Base-by-base conservation (phyloP, 2,888 invertebrate genomes). In the Strigamia maritima region DNA sequence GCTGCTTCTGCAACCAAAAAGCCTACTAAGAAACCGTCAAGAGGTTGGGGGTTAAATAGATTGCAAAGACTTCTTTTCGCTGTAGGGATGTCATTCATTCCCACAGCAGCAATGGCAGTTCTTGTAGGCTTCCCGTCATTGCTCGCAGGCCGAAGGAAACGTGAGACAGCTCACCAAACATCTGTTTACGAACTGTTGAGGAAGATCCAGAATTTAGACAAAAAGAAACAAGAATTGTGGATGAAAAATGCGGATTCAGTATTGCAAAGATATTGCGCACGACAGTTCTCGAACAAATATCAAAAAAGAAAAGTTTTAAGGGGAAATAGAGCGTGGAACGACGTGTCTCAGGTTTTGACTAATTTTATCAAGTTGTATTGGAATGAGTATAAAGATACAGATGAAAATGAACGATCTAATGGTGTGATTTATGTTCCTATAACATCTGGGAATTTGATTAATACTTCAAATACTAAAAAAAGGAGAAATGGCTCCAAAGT, bases 51-150 rank as follows among this genome's bases (percentile, higher is more conserved):
- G 2, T 22, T 44, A 14, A 49, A 49, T 2, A 7, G 44, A 44
- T 28, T 78, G 14, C 31, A 78, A 31, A 54, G 31, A 22, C 31
- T 78, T 16, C 24, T 78, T 26, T 60, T 78, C 19, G 78, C 78
- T n/a, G 60, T 78, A 65, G 78, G 78, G 8, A 78, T 78, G 78
- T 60, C 60, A 24, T 24, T 78, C 14, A 78, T 78, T 60, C 78
- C 78, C 10, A 78, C 78, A 16, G 78, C 78, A 1, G 60, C 78
- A 12, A 78, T 78, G 24, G 78, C 78, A 28, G 24, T 78, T 38
- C n/a, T 78, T 10, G 78, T 78, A 0, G 78, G 78, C 1, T 78
- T 78, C 14, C 78, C 78, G 19, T 6, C 65, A n/a, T 22, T 78
- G 12, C 54, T 78, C 10, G 35, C 26, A 16, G 60, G 78, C n/a